Percentiles rank a stretch among this genome's conserved stretches.
Evolutionary conservation across 1,140 invertebrate species (phyloP).

Genomic region (Hycleus cichorii): DNA sequence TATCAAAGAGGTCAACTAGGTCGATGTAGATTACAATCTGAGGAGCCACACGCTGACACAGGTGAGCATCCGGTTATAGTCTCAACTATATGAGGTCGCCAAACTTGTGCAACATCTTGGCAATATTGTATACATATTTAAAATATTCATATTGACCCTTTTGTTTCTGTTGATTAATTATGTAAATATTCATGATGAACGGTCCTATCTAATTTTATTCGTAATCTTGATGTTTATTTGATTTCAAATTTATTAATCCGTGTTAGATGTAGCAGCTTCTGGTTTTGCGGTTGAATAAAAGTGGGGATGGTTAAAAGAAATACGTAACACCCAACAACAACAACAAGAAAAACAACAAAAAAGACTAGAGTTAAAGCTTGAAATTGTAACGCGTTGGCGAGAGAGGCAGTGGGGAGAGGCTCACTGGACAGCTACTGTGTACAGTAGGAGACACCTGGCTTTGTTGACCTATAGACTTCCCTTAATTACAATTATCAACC

Average conservation of each 20-base stretch:
- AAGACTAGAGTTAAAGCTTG: constrained; percentile 9
- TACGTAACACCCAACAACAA: constrained; percentile 2
- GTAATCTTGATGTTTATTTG: not conserved
- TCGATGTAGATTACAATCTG: constrained; percentile 29
- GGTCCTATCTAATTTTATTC: not conserved
- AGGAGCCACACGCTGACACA: constrained; percentile 28
- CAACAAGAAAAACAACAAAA: constrained; percentile 11
- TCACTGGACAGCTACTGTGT: constrained; percentile 23
- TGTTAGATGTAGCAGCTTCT: constrained; percentile 12
- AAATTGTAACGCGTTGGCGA: constrained; percentile 11
- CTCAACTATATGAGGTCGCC: constrained; percentile 17
- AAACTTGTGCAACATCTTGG: constrained; percentile 12
- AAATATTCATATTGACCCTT: not conserved
- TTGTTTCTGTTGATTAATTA: not conserved
- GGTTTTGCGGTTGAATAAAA: not conserved
- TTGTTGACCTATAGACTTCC: constrained; percentile 29
- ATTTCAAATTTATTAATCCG: constrained; percentile 10
- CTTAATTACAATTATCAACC: constrained; percentile 34
- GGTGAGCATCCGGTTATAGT: constrained; percentile 23
- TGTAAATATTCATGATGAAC: not conserved
- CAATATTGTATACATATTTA: not conserved
- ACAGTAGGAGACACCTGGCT: constrained; percentile 28
- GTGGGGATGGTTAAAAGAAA: constrained; percentile 3
- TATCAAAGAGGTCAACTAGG: constrained; percentile 26
- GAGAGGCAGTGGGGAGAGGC: constrained; percentile 8